Percentiles rank a stretch among this genome's conserved stretches.
Evolutionary conservation across 2,888 invertebrate species (phyloP).

Genomic region (Microplitis deprimator): DNA sequence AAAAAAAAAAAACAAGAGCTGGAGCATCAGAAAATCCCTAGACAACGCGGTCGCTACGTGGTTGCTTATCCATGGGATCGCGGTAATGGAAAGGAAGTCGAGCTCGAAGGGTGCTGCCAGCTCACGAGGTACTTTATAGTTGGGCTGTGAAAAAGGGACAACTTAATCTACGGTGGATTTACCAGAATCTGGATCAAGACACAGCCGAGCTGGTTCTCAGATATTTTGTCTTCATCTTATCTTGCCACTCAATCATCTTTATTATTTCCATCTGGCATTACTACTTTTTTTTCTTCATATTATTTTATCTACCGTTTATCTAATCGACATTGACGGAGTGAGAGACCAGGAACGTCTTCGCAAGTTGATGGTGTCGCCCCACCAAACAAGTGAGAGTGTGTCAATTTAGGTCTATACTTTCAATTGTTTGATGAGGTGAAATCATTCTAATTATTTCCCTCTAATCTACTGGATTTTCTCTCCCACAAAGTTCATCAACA

Average conservation of each 20-base stretch:
- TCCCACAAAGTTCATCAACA: not conserved
- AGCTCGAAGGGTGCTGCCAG: slow-evolving; percentile 42
- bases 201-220: slow-evolving; percentile 14
- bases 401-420: slow-evolving; percentile 71
- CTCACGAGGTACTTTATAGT: slow-evolving; percentile 62
- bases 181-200: slow-evolving; percentile 53
- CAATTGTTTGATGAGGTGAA: slow-evolving; percentile 73
- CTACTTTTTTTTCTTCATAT: not conserved
- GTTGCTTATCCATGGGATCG: slow-evolving; percentile 64
- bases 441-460: slow-evolving; percentile 61
- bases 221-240: slow-evolving; percentile 40
- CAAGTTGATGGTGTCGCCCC: slow-evolving; percentile 68
- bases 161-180: slow-evolving; percentile 64
- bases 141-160: slow-evolving; percentile 58
- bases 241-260: slow-evolving; percentile 15
- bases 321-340: slow-evolving; percentile 19
- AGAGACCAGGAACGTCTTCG: slow-evolving; percentile 40
- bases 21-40: slow-evolving; percentile 24
- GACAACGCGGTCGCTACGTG: slow-evolving; percentile 48
- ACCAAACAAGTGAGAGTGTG: slow-evolving; percentile 73
- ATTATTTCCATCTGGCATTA: slow-evolving; percentile 19
- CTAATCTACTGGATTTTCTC: not conserved
- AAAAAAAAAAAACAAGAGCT: slow-evolving; percentile 42
- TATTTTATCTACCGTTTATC: slow-evolving; percentile 13
- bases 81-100: slow-evolving; percentile 60